A percentile compares a stretch with the other conserved stretches of the same genome.
Conservation (phyloP, 1,140 invertebrate species). For the Popillia japonica region DNA sequence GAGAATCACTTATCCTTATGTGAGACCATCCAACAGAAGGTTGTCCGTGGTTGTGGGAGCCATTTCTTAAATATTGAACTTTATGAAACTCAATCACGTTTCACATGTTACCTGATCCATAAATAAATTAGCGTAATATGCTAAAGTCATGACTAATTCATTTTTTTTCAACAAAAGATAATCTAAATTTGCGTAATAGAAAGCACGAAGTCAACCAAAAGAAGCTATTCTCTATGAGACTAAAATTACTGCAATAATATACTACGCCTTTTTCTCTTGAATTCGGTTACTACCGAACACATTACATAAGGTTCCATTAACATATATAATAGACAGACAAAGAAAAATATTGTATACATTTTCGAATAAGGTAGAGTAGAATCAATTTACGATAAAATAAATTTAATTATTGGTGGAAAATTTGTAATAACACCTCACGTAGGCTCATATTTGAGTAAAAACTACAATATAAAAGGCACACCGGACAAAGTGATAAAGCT, state of each 20-base stretch:
- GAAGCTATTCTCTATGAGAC: neutral
- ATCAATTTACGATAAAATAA: no score
- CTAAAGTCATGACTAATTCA: conserved; percentile 10
- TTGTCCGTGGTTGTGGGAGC: neutral
- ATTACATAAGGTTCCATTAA: no score
- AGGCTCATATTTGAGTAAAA: no score
- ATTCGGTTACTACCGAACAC: no score
- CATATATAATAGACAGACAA: no score
- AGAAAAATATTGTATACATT: no score
- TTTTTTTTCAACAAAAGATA: conserved; percentile 2
- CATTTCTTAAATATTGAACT: neutral
- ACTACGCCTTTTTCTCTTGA: neutral
- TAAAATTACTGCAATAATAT: neutral
- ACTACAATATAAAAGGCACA: no score
- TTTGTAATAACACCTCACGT: no score
- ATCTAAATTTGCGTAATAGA: neutral
- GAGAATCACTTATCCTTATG: neutral
- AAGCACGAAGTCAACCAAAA: neutral
- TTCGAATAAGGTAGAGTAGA: no score
- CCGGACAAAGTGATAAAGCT: no score
- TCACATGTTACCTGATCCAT: neutral
- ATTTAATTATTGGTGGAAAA: no score
- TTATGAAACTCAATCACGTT: neutral
- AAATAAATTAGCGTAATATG: conserved; percentile 1
- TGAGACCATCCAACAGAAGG: neutral